Evolutionary conservation across 2,113 vertebrate species (phyloP).

Genomic region (Phyllopteryx taeniolatus): DNA sequence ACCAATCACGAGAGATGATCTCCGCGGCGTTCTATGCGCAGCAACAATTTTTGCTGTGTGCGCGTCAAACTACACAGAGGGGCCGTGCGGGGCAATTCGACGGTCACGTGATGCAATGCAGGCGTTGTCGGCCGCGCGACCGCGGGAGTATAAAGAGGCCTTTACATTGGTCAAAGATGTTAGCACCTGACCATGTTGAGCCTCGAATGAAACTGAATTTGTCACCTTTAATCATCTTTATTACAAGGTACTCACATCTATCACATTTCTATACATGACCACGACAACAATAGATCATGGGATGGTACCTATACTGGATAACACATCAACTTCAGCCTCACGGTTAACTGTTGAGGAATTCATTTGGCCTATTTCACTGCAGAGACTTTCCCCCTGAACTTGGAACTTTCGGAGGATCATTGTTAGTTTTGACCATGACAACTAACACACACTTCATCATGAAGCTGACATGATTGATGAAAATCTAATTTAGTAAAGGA

Average conservation of each 20-base stretch:
- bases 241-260: not conserved
- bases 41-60: too few relatives aligned
- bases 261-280: not conserved
- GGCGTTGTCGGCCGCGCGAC: too few relatives aligned
- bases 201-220: not conserved
- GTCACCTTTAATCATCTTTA: not conserved
- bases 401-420: not conserved
- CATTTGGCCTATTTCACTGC: not conserved
- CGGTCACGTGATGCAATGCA: too few relatives aligned
- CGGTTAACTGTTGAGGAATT: not conserved
- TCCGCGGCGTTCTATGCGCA: too few relatives aligned
- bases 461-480: not conserved
- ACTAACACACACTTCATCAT: not conserved
- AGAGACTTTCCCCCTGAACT: not conserved
- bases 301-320: not conserved
- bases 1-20: too few relatives aligned
- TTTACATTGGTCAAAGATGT: not conserved
- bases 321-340: not conserved
- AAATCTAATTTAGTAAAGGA: not conserved
- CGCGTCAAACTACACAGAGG: too few relatives aligned
- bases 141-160: too few relatives aligned
- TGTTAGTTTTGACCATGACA: conserved; percentile 1
- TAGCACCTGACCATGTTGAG: not conserved
- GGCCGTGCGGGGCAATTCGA: too few relatives aligned
- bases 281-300: not conserved